Conservation (phyloP, 2,113 vertebrate genomes). For the Gallinago media region DNA sequence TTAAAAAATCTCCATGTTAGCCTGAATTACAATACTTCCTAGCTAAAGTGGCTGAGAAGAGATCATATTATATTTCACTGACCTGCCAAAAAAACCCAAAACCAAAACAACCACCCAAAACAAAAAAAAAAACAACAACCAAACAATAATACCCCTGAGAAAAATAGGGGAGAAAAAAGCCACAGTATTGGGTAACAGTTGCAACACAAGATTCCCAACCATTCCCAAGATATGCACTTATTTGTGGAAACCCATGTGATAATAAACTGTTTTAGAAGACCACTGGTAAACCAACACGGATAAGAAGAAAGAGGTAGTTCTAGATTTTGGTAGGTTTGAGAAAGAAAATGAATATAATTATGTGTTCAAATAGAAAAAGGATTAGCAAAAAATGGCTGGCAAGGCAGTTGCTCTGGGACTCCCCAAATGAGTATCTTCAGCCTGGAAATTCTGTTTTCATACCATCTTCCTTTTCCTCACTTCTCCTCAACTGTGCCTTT, state of each 20-base stretch:
- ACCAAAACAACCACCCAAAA: not conserved
- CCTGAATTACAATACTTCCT: not conserved
- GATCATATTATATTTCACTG: not conserved
- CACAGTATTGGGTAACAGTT: not conserved
- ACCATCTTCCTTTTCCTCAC: not conserved
- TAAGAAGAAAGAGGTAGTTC: not conserved
- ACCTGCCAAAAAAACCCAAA: not conserved
- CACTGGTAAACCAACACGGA: not conserved
- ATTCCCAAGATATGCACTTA: not conserved
- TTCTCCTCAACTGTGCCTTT: not conserved
- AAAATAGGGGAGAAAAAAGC: not conserved
- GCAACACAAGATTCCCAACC: not conserved
- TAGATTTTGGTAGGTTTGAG: not conserved
- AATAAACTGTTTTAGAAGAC: not conserved
- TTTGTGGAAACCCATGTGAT: not conserved
- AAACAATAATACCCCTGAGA: not conserved
- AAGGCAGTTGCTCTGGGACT: not conserved
- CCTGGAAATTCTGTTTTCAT: not conserved
- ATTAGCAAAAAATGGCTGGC: not conserved
- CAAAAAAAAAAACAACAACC: not conserved
- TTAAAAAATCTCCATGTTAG: not conserved
- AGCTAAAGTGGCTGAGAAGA: not conserved
- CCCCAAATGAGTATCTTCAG: not conserved
- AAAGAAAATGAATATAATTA: not conserved
- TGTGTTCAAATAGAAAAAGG: not conserved